These are phyloP conservation scores for Dicentrarchus labrax DNA, from an alignment of 2,113 vertebrate genomes.

Conservation along the genomic window DNA sequence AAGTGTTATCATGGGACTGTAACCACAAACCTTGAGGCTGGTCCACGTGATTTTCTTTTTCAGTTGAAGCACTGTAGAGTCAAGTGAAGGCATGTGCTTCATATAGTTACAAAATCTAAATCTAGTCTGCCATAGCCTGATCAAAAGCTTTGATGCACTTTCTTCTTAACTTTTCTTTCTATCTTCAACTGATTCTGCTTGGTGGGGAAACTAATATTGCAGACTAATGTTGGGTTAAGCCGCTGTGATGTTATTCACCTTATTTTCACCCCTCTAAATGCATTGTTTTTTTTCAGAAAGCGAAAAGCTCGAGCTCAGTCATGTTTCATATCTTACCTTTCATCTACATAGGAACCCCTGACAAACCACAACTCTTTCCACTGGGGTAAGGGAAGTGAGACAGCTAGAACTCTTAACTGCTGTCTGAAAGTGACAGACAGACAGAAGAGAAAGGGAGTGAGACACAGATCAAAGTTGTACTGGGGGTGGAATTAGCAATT, in stretches of 20 bases:
- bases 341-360: constrained; percentile 80
- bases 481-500: too few species aligned
- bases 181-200: not conserved
- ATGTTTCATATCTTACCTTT: constrained; percentile 69
- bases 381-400: constrained; percentile 74
- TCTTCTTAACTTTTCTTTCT: too few species aligned
- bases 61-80: constrained; percentile 6
- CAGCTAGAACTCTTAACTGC: constrained; percentile 11
- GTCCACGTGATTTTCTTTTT: constrained; percentile 20
- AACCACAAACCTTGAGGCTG: constrained; percentile 10
- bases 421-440: constrained; percentile 23
- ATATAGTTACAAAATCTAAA: not conserved
- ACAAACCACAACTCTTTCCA: constrained; percentile 87
- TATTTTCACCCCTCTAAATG: constrained; percentile 13
- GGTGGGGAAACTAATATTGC: not conserved
- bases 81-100: not conserved
- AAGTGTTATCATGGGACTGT: constrained; percentile 37
- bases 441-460: not conserved
- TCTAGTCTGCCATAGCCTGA: not conserved
- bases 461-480: too few species aligned
- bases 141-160: not conserved
- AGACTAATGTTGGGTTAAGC: not conserved
- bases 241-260: not conserved
- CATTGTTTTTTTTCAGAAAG: constrained; percentile 11
- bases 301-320: constrained; percentile 39